phyloP scores from a whole-genome alignment of 2,797 vertebrate species.

The Coregonus sp. region DNA sequence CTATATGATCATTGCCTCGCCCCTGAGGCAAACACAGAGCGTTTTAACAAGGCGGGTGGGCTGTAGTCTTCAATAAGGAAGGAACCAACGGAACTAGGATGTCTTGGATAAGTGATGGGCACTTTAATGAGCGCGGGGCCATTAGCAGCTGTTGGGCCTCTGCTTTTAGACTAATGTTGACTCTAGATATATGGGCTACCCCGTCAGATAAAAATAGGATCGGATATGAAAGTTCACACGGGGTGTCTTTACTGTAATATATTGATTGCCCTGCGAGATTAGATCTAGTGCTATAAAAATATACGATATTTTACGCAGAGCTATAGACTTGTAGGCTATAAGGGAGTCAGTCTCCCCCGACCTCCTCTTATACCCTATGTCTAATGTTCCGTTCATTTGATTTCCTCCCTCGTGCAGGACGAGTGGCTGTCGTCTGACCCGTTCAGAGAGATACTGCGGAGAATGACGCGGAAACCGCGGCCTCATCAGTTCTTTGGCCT shows the following conservation, averaged over 20 bases:
- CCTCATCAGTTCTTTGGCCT: constrained; percentile 93
- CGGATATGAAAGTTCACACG: background rate
- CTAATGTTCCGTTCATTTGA: constrained; percentile 31
- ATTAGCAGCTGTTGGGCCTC: background rate
- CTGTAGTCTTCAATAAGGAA: background rate
- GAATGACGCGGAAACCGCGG: constrained; percentile 91
- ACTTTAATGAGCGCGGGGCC: background rate
- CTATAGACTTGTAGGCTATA: background rate
- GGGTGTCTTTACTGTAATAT: background rate
- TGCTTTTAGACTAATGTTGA: background rate
- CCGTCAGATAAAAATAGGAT: background rate
- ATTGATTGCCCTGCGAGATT: background rate
- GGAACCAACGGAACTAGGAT: background rate
- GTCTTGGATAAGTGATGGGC: background rate
- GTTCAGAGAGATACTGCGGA: constrained; percentile 87
- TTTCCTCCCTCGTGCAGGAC: constrained; percentile 71
- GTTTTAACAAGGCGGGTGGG: background rate
- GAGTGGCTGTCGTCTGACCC: constrained; percentile 79
- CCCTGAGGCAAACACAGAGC: background rate
- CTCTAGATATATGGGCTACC: background rate
- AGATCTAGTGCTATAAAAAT: background rate
- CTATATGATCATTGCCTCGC: constrained; percentile 36
- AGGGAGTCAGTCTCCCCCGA: background rate
- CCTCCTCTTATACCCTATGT: background rate
- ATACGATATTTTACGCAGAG: background rate